Evolutionary conservation across 2,888 invertebrate species (phyloP).

Genomic region (Criorhina ranunculi): DNA sequence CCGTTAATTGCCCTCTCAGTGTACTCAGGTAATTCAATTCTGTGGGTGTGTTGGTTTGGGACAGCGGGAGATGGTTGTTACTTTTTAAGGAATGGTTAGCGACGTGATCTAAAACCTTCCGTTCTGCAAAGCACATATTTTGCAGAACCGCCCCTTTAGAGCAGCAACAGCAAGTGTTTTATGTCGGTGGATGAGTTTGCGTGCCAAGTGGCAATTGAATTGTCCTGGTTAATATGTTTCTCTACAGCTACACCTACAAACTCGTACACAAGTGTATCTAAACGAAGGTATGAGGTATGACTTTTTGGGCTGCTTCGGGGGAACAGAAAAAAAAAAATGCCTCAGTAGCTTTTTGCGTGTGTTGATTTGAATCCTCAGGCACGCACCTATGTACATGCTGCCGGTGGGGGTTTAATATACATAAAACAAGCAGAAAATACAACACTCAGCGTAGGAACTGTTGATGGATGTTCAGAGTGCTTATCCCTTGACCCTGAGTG

Average conservation of each 20-base stretch:
- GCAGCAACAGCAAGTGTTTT: conserved; percentile 21
- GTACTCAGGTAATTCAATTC: conserved; percentile 62
- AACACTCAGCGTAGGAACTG: not conserved
- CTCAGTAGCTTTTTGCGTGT: conserved; percentile 29
- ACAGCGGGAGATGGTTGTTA: not conserved
- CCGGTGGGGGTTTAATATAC: not conserved
- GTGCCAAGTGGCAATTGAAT: conserved; percentile 62
- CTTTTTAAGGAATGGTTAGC: conserved; percentile 12
- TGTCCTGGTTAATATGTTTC: conserved; percentile 48
- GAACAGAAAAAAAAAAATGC: not conserved
- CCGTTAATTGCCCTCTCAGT: conserved; percentile 54
- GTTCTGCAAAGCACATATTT: not conserved
- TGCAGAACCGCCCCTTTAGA: not conserved
- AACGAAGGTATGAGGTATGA: conserved; percentile 10
- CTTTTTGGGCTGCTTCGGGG: conserved; percentile 21
- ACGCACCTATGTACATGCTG: conserved; percentile 10
- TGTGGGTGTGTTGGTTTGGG: conserved; percentile 40
- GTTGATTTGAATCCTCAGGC: conserved; percentile 16
- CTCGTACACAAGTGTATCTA: not conserved
- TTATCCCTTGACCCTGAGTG: conserved; percentile 20
- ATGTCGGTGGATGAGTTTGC: conserved; percentile 38
- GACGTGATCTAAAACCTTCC: conserved; percentile 40
- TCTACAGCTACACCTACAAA: conserved; percentile 5
- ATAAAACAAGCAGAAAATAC: conserved; percentile 4
- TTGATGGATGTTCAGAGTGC: conserved; percentile 6